Evolutionary conservation across 2,797 vertebrate genomes (phyloP).

Genomic region (Graptemys geographica): DNA sequence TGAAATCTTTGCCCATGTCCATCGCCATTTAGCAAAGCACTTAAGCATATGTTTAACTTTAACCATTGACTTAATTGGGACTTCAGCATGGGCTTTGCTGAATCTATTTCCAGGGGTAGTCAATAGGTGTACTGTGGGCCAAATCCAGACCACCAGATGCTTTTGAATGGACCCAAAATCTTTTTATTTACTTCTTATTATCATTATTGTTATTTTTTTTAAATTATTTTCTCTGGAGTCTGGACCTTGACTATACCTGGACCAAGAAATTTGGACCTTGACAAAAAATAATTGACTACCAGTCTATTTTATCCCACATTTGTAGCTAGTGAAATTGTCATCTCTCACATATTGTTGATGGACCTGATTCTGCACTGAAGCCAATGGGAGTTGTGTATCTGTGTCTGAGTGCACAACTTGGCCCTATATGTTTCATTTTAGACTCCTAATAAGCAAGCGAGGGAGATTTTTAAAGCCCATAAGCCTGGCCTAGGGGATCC

Average conservation of each 20-base stretch:
- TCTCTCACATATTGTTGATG: not conserved
- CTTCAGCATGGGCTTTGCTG: not conserved
- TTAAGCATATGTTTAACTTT: accelerated
- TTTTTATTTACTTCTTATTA: too few relatives aligned
- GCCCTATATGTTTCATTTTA: not conserved
- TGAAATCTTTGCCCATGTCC: not conserved
- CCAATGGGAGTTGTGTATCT: not conserved
- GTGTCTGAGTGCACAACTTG: not conserved
- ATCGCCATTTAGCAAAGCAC: not conserved
- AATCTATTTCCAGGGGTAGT: not conserved
- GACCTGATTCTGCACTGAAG: not conserved
- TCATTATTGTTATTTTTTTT: too few relatives aligned
- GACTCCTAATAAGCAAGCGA: not conserved
- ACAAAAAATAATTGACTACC: too few relatives aligned
- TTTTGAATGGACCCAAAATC: too few relatives aligned
- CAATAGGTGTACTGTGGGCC: too few relatives aligned
- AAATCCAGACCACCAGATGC: too few relatives aligned
- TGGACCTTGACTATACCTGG: too few relatives aligned
- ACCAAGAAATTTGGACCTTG: too few relatives aligned
- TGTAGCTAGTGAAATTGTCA: not conserved
- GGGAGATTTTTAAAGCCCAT: not conserved
- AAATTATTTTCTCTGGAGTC: too few relatives aligned
- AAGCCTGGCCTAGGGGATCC: not conserved
- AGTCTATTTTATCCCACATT: not conserved
- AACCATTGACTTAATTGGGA: accelerated